Base-by-base conservation (phyloP, 1,140 invertebrate species). In the Papilio aristodemus region DNA sequence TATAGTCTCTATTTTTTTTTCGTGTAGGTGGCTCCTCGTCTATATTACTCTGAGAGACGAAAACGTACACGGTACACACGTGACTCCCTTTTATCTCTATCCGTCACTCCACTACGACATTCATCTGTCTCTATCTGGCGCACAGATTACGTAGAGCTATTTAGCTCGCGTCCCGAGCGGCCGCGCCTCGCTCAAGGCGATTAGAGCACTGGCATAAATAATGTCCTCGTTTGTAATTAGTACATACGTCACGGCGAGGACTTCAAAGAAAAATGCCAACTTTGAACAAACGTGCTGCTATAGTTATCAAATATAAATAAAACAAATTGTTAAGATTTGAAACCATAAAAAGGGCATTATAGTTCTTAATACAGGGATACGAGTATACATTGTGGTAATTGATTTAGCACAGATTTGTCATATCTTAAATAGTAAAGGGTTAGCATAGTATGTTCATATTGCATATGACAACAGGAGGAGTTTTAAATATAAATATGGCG, bases 201-300 rank as follows among this genome's bases (percentile, higher is more conserved):
- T 64, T 64, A 43, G 25, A 64, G 38, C 39, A 64, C 27, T 9
- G 70, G 64, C 73, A 72, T 72, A 75, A 75, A 75, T 75, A 75
- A 75, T 71, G 68, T 69, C 73, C 64, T 57, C 36, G 58, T 59
- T 70, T 74, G 71, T 75, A 75, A 75, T 75, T 75, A 75, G 70
- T 62, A 54, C 70, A 62, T 75, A 69, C 43, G 68, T 75, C 70
- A 75, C 70, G 60, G 62, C n/a, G n/a, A 19, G 1, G 38, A 64
- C 62, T 64, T 64, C 62, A 64, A 64, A 64, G 62, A 64, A 27
- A 60, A 37, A 63, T 27, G 6, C 7, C 10, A 64, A 39, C 14
- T 43, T 27, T 43, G 43, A 27, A 64, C 60, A 63, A 41, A 58
- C 54, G 54, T 19, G 14, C 10, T 37, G 58, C 14, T 46, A 17